Evolutionary conservation across 2,888 invertebrate genomes (phyloP).

Genomic region (Allacma fusca): DNA sequence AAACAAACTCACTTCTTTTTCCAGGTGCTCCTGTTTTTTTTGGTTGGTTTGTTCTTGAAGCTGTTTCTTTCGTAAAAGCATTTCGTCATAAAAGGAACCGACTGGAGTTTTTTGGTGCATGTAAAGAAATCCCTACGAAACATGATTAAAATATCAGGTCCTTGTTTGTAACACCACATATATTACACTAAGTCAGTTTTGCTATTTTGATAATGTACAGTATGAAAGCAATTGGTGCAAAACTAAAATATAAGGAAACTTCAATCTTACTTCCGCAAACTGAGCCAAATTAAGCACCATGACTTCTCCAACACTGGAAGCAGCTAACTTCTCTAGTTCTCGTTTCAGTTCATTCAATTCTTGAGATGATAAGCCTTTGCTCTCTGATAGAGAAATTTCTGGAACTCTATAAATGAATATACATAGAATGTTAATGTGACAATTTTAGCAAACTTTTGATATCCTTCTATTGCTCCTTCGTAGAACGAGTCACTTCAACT

Average conservation of each 20-base stretch:
- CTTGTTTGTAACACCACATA: too few relatives aligned
- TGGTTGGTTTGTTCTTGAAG: constrained; percentile 71
- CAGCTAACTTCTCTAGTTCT: constrained; percentile 71
- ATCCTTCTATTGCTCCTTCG: neutral
- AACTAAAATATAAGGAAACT: too few relatives aligned
- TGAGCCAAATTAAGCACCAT: constrained; percentile 87
- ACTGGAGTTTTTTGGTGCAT: constrained; percentile 81
- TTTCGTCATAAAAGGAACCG: constrained; percentile 90
- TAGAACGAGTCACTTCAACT: neutral
- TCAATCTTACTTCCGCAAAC: constrained; percentile 75
- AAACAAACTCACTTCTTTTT: constrained; percentile 69
- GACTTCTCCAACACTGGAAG: constrained; percentile 75
- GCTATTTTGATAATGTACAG: too few relatives aligned
- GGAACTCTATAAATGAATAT: constrained; percentile 67
- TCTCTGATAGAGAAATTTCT: constrained; percentile 74
- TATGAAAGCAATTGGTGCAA: too few relatives aligned
- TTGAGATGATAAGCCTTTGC: constrained; percentile 80
- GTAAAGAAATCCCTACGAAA: constrained; percentile 74
- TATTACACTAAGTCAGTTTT: too few relatives aligned
- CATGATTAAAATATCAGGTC: constrained; percentile 1
- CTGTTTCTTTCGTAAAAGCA: constrained; percentile 77
- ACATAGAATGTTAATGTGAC: constrained; percentile 14
- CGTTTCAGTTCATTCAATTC: constrained; percentile 71
- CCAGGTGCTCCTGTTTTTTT: constrained; percentile 70
- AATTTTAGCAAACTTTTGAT: constrained; percentile 22